Conservation (phyloP, 2,797 vertebrate genomes). For the Spinus pinus region DNA sequence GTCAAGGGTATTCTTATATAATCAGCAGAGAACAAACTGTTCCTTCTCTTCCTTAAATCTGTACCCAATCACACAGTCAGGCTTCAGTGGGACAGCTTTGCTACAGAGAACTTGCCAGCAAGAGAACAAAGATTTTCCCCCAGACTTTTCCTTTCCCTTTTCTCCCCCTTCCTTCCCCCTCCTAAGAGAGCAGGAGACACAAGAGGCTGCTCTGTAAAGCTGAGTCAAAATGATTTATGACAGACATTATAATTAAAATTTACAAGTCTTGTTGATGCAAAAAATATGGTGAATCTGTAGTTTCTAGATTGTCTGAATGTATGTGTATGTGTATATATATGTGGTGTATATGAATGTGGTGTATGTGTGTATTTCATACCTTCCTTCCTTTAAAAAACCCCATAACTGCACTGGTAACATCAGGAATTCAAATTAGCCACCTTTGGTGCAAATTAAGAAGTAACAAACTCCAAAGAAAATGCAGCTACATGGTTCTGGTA, state of each 20-base stretch:
- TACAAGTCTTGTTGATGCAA: not conserved
- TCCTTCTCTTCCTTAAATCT: conserved; percentile 18
- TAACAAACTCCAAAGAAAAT: not conserved
- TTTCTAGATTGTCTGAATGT: not conserved
- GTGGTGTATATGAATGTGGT: too few species aligned
- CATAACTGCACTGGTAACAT: not conserved
- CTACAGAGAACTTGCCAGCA: not conserved
- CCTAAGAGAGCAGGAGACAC: not conserved
- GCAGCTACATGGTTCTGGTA: not conserved
- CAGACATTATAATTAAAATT: not conserved
- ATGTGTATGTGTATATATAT: too few species aligned
- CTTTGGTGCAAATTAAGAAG: not conserved
- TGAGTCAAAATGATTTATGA: not conserved
- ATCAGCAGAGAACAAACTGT: conserved; percentile 32
- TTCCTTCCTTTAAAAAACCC: not conserved
- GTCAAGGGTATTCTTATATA: conserved; percentile 27
- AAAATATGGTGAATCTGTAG: not conserved
- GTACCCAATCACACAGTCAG: not conserved
- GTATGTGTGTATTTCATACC: not conserved
- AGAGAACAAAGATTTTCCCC: not conserved
- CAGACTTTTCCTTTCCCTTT: not conserved
- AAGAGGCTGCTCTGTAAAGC: not conserved
- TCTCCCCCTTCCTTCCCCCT: not conserved
- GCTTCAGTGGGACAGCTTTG: not conserved
- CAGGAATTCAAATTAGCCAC: not conserved